phyloP scores from a whole-genome alignment of 1,140 invertebrate genomes.

The Apis mellifera region DNA sequence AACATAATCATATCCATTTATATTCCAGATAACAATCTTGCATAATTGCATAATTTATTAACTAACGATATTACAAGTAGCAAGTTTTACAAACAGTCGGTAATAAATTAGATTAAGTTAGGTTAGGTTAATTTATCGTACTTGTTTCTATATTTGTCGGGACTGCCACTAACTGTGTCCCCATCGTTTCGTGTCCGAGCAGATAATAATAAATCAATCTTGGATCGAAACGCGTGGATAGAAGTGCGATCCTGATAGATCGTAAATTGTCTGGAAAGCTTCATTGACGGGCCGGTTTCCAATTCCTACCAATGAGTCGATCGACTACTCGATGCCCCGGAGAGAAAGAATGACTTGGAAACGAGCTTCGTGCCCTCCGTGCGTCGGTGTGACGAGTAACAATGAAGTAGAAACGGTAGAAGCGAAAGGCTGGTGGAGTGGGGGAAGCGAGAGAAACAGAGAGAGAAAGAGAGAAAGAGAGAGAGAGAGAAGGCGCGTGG shows the following conservation, averaged over 20 bases:
- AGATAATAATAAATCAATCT: neutral
- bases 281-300: conserved; percentile 13
- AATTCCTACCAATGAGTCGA: neutral
- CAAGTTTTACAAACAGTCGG: too few species aligned
- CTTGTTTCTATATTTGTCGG: too few species aligned
- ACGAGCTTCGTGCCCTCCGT: conserved; percentile 19
- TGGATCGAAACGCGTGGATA: neutral
- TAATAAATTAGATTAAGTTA: too few species aligned
- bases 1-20: too few species aligned
- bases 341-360: conserved; percentile 17
- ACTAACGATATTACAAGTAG: too few species aligned
- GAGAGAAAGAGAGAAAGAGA: too few species aligned
- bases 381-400: conserved; percentile 23
- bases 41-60: too few species aligned
- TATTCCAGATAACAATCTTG: too few species aligned
- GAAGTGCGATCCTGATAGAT: neutral
- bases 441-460: neutral
- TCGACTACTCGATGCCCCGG: conserved; percentile 8
- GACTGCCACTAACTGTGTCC: too few species aligned
- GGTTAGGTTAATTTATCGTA: too few species aligned
- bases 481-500: conserved; percentile 43
- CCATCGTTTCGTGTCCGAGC: too few species aligned
- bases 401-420: conserved; percentile 49
- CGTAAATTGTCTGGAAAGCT: neutral
- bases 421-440: neutral